Conservation (phyloP, 2,797 vertebrate species). For the Iguana delicatissima region DNA sequence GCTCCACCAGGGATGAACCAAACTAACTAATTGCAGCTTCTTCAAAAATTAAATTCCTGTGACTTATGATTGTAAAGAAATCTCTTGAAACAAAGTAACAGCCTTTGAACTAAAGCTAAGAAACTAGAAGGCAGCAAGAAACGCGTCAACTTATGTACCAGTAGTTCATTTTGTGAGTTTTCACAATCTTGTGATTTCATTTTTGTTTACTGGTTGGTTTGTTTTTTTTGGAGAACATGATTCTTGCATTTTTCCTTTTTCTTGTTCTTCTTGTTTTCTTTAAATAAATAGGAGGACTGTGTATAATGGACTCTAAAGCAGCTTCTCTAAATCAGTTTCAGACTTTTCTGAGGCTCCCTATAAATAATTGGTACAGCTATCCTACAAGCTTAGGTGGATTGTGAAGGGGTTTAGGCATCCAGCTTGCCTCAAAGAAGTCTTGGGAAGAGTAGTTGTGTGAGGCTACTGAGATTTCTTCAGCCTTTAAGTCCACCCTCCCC, state of each 20-base stretch:
- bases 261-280: background rate
- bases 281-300: background rate
- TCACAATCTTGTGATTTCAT: background rate
- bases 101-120: conserved; percentile 12
- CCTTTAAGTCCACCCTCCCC: background rate
- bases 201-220: background rate
- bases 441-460: background rate
- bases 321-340: background rate
- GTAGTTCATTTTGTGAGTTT: background rate
- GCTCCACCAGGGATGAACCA: background rate
- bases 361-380: background rate
- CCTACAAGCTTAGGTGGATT: background rate
- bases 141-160: background rate
- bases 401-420: background rate
- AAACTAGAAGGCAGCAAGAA: background rate
- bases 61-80: background rate
- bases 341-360: background rate
- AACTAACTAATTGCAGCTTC: background rate
- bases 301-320: background rate
- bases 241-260: background rate
- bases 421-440: background rate
- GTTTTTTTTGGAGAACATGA: background rate
- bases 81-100: background rate
- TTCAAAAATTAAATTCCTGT: background rate
- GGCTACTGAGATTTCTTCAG: background rate